A percentile compares a stretch with the other conserved stretches of the same genome.
These are phyloP conservation scores for Aethes cnicana DNA, from an alignment of 2,888 invertebrate species.

Conservation along the genomic window DNA sequence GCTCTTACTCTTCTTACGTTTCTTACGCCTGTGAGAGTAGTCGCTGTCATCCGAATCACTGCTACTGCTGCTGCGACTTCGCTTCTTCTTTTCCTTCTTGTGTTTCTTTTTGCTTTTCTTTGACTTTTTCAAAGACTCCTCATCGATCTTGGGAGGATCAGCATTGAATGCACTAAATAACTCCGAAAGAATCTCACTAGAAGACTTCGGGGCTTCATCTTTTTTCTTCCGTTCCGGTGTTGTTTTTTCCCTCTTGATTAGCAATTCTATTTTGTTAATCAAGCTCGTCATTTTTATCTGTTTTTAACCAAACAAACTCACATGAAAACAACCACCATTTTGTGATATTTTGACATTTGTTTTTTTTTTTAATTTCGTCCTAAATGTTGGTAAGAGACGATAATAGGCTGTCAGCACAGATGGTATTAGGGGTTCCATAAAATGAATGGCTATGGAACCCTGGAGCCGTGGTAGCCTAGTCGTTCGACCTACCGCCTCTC, in stretches of 20 bases:
- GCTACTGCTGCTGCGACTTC: constrained; percentile 64
- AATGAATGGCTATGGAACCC: no score
- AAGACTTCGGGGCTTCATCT: constrained; percentile 83
- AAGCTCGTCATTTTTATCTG: constrained; percentile 59
- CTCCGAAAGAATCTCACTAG: constrained; percentile 91
- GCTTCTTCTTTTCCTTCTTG: constrained; percentile 83
- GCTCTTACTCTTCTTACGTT: constrained; percentile 82
- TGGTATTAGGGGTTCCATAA: no score
- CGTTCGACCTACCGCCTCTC: no score
- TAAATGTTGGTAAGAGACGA: constrained; percentile 7
- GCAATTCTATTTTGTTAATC: constrained; percentile 70
- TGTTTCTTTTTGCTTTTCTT: constrained; percentile 84
- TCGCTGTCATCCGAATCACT: constrained; percentile 68
- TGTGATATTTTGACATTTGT: constrained; percentile 17
- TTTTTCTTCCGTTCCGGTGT: constrained; percentile 70
- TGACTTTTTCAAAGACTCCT: constrained; percentile 61
- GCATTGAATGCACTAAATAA: constrained; percentile 90
- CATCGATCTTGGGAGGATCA: constrained; percentile 83
- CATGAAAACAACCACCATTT: constrained; percentile 30
- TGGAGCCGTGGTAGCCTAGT: no score
- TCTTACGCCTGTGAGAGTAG: constrained; percentile 80
- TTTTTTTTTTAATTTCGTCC: not conserved
- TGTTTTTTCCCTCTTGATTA: constrained; percentile 73
- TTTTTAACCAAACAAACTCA: constrained; percentile 27
- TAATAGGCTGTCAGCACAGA: not conserved